Evolutionary conservation across 2,888 invertebrate species (phyloP), one percentile per base, ranked within the genome.

Genomic region (Microctonus hyperodae): DNA sequence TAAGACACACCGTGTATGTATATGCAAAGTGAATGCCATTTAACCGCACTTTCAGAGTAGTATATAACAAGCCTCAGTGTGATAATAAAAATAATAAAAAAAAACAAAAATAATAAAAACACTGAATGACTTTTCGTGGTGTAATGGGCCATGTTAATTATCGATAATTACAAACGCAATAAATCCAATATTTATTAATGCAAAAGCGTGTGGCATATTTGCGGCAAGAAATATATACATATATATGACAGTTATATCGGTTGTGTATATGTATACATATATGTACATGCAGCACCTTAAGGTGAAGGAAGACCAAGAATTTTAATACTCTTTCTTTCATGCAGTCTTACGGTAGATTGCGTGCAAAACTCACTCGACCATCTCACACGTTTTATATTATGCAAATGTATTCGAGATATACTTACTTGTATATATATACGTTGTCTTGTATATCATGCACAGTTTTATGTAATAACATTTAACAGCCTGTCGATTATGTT

Each of bases 141-240:
- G 71, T 76, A 73, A 72, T 69, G 68, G 76, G 65, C 72, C 79
- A 77, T 78, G 79, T 79, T 79, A 77, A 79, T 79, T 79, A 79
- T 76, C 74, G 76, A 77, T 78, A 79, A 79, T 79, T 79, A 79
- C 77, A 74, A 74, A 76, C 73, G 74, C 78, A 79, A 79, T 79
- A 76, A 78, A 77, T 77, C 76, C 70, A 66, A 72, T 76, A 76
- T 79, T 76, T 78, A 77, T 79, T 76, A 74, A 73, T 72, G 35
- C 59, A 65, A n/a, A n/a, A 64, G 61, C 68, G 37, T 20, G 53
- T 58, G 44, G 22, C 61, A 40, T 62, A 28, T 53, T 66, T 51
- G 53, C 40, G 55, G 60, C 58, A 55, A 48, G 62, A 61, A n/a
- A 9, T 70, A 65, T 69, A 68, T 60, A 62, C 62, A 55, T 67